Base-by-base conservation (phyloP, 2,797 vertebrate genomes). In the Platyrinchus mystaceus region DNA sequence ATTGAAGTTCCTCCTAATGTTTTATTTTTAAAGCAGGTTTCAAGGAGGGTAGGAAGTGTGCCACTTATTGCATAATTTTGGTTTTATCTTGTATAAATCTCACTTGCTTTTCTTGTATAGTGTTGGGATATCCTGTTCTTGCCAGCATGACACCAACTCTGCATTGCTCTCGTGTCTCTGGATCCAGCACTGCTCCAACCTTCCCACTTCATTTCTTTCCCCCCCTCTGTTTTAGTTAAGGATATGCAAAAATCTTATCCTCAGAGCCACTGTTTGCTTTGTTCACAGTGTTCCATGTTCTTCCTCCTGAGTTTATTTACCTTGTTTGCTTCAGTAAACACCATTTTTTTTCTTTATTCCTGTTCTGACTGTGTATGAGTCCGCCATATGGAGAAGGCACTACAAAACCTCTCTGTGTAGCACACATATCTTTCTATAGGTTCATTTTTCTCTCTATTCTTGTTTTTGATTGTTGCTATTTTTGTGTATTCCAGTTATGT, bases 141-240 rank as follows among this genome's bases (percentile, higher is more conserved):
- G 12, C 12, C 87, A 50, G 36, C 2, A 0, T 9, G n/a, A 34
- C 66, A 15, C 50, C 49, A 37, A 1, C 24, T 41, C 68, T 2
- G 8, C 6, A 0, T 34, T 43, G 24, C 73, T 75, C 50, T 41
- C 0, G 0, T 34, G n/a, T n/a, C 50, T 53, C 50, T 66, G 50
- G 26, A 73, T 46, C 59, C 39, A 60, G 55, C 11, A 4, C 36
- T 39, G 22, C 63, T 77, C 39, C 36, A 73, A 10, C 6, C 15
- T 62, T 41, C 37, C 26, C 27, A 13, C 28, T 28, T 80, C 24
- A 52, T 59, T 90, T 50, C n/a, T 44, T 14, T 0, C 23, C 24
- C 4, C 23, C 24, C 4, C 7, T 32, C 55, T n/a, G 8, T 86
- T 94, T 79, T 47, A 74, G 17, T 76, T 27, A 47, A 43, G 39